Base-by-base conservation (phyloP, 1,140 invertebrate species). In the Dufourea novaeangliae region DNA sequence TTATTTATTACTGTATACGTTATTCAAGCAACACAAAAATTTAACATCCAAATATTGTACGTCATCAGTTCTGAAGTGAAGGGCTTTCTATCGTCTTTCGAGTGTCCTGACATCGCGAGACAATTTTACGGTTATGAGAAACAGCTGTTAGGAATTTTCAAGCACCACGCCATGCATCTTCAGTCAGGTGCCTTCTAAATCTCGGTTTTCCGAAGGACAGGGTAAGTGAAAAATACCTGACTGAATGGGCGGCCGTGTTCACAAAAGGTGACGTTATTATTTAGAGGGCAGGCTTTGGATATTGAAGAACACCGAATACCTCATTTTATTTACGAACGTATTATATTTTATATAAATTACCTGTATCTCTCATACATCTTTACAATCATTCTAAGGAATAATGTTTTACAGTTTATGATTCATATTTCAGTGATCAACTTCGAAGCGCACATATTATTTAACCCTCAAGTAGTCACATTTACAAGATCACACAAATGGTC, bases 261-360 rank as follows among this genome's bases (percentile, higher is more conserved):
- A 22, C 52, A 27, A 74, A 74, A 22, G n/a, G 70, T 8, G 8
- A 63, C 29, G 57, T 27, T 37, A 27, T 20, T 27, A 61, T 46
- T 32, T 57, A 71, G 25, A 17, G n/a, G 27, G 29, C 57, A 12
- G 29, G 14, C 46, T 72, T 37, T 34, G 34, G 20, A 29, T n/a
- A 50, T 14, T 37, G 22, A 37, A 37, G 54, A 67, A 61, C 77
- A 62, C 29, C 32, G 68, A 71, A 81, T 81, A 78, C 76, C 34
- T 37, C 8, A 8, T 8, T 37, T 37, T n/a, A 3, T 37, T 3
- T 37, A 8, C 3, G 8, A 37, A 37, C 3, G 34, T 5, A 37
- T 3, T 8, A 37, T 37, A 37, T 37, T 37, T 37, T 37, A 37
- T 37, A 37, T 3, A 8, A 37, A 8, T 5, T 37, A 37, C 34